These are phyloP conservation scores for Pristionchus mayeri DNA, from an alignment of 2,888 invertebrate genomes.

Conservation along the genomic window DNA sequence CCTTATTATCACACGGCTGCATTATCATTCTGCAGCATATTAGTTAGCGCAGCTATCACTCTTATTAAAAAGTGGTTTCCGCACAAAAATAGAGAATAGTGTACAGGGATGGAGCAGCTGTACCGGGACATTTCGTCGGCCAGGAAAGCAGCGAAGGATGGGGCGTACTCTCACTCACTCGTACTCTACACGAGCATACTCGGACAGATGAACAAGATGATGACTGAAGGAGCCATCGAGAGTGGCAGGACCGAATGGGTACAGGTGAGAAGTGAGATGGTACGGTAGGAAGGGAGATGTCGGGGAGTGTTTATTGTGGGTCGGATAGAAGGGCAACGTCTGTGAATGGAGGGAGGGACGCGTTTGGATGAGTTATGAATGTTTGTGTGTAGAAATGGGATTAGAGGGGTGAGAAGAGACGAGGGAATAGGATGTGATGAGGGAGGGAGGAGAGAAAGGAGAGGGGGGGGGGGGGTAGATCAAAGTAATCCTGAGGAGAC, in stretches of 20 bases:
- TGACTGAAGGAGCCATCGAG: slow-evolving; percentile 20
- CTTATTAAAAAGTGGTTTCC: no score
- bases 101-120: slow-evolving; percentile 23
- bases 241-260: slow-evolving; percentile 4
- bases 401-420: slow-evolving; percentile 21
- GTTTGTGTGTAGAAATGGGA: slow-evolving; percentile 42
- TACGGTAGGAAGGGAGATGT: slow-evolving; percentile 13
- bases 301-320: slow-evolving; percentile 13
- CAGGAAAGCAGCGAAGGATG: slow-evolving; percentile 9
- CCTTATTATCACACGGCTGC: background rate
- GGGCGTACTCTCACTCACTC: slow-evolving; percentile 16
- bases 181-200: background rate
- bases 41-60: no score
- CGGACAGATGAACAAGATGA: slow-evolving; percentile 37
- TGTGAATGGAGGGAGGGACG: slow-evolving; percentile 17
- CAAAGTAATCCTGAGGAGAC: background rate
- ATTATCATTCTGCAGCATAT: background rate
- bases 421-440: background rate
- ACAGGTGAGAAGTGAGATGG: background rate
- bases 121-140: background rate
- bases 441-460: background rate
- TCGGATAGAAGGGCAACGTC: background rate
- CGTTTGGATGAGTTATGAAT: slow-evolving; percentile 40
- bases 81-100: no score
- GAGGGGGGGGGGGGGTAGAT: background rate